Evolutionary conservation across 2,797 vertebrate species (phyloP).

Genomic region (Sebastes minor): DNA sequence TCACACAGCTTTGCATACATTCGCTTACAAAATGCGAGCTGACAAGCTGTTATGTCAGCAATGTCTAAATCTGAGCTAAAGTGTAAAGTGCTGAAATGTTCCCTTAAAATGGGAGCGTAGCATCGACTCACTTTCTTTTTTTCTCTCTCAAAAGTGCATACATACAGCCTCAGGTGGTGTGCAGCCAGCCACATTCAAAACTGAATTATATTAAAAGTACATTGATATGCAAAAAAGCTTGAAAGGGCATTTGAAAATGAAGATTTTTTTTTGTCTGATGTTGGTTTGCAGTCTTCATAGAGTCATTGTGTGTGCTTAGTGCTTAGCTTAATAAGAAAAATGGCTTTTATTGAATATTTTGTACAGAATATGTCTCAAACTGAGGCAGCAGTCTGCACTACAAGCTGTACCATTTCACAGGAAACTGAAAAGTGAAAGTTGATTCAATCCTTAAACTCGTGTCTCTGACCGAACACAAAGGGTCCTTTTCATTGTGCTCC

Average conservation of each 20-base stretch:
- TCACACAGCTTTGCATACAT: conserved; percentile 4
- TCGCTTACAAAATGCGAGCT: conserved; percentile 1
- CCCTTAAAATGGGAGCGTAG: conserved; percentile 15
- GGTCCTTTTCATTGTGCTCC: too few species aligned
- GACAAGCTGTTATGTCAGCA: conserved; percentile 41
- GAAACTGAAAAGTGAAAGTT: not conserved
- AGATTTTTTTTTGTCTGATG: not conserved
- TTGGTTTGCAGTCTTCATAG: conserved; percentile 16
- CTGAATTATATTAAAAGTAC: conserved; percentile 32
- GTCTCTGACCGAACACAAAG: not conserved
- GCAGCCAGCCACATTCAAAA: conserved; percentile 34
- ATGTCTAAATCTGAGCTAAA: conserved; percentile 11
- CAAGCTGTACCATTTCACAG: not conserved
- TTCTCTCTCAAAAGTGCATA: conserved; percentile 30
- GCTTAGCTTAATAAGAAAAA: not conserved
- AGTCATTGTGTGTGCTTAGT: not conserved
- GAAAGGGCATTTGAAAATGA: conserved; percentile 46
- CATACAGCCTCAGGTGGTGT: conserved; percentile 49
- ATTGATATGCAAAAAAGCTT: conserved; percentile 47
- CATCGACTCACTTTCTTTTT: conserved; percentile 10
- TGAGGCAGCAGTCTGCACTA: not conserved
- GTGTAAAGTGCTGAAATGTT: conserved; percentile 33
- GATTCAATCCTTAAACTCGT: not conserved
- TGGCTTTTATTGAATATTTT: not conserved
- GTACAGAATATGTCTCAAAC: not conserved